phyloP scores from a whole-genome alignment of 2,113 vertebrate genomes.

The Vidua macroura region DNA sequence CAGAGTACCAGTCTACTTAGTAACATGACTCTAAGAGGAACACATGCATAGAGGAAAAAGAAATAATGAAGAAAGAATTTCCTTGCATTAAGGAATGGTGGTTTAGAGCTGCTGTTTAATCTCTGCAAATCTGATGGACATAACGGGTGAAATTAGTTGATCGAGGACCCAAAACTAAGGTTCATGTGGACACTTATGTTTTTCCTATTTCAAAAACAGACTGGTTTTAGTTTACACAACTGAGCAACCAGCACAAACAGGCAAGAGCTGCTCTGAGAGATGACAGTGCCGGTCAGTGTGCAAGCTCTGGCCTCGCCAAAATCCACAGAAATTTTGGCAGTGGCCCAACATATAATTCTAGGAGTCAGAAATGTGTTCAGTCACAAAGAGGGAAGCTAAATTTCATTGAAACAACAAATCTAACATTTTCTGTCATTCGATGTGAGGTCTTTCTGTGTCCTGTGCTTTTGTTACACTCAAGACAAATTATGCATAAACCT shows the following conservation, averaged over 20 bases:
- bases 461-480: background rate
- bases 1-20: background rate
- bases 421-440: background rate
- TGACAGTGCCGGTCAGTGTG: background rate
- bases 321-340: background rate
- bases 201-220: conserved; percentile 3
- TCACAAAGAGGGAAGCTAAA: background rate
- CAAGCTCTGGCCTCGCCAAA: background rate
- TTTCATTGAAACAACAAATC: background rate
- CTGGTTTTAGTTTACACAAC: background rate
- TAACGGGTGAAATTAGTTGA: background rate
- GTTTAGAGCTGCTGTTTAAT: background rate
- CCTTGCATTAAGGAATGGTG: background rate
- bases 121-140: background rate
- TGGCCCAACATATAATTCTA: background rate
- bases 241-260: background rate
- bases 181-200: background rate
- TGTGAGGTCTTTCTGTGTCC: background rate
- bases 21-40: background rate
- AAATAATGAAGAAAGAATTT: background rate
- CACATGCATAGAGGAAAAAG: background rate
- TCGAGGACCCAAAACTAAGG: background rate
- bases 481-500: background rate
- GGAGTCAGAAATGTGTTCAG: background rate
- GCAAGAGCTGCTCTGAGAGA: background rate